phyloP scores from a whole-genome alignment of 64 coral and sea anemone genomes.

The Trachythela sp. region DNA sequence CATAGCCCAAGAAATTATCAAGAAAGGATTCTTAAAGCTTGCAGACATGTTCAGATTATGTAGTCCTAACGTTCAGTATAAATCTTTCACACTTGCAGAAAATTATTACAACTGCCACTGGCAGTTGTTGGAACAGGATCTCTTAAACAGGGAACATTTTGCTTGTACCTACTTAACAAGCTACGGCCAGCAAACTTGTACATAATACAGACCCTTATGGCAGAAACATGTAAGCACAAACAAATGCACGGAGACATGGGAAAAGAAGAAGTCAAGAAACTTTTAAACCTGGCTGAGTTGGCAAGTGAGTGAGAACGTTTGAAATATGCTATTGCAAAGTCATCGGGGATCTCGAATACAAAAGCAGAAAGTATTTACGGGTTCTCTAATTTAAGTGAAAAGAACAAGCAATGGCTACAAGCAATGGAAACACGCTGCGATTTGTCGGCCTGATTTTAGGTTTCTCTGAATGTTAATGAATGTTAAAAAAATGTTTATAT shows the following conservation, averaged over 20 bases:
- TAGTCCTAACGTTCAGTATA: background rate
- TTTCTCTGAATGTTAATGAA: background rate
- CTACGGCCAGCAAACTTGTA: background rate
- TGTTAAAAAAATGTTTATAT: too few species aligned
- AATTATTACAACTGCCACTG: background rate
- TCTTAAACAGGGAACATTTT: background rate
- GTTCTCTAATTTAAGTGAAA: background rate
- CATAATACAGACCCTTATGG: background rate
- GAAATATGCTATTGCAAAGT: constrained; percentile 28
- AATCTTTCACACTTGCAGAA: background rate
- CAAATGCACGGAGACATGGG: background rate
- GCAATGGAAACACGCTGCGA: background rate
- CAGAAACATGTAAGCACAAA: background rate
- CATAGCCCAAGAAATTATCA: background rate
- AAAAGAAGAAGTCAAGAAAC: background rate
- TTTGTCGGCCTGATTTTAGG: constrained; percentile 1
- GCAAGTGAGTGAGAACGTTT: constrained; percentile 26
- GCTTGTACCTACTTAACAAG: background rate
- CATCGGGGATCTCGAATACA: constrained; percentile 24
- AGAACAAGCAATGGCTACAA: constrained; percentile 10
- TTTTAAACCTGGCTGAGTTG: constrained; percentile 7
- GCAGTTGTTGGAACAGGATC: background rate
- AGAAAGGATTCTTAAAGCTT: background rate
- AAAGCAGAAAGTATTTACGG: constrained; percentile 22
- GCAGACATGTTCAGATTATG: background rate